These are phyloP conservation scores for Heteromormyrus szaboi DNA, from an alignment of 2,797 vertebrate species.

Conservation along the genomic window DNA sequence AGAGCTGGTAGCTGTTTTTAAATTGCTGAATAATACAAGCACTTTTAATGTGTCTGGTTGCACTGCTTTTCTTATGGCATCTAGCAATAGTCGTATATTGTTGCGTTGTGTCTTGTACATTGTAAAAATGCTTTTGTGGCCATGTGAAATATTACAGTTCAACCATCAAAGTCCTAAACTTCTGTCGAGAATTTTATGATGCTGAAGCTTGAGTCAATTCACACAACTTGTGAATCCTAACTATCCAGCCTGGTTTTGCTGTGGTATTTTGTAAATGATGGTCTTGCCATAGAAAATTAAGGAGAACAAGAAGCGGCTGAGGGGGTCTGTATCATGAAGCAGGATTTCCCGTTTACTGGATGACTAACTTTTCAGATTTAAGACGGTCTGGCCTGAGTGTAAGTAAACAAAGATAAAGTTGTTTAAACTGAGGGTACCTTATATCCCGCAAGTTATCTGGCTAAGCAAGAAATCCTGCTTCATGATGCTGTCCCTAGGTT, in stretches of 20 bases:
- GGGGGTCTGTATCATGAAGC: neutral
- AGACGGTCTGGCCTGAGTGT: neutral
- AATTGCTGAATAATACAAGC: neutral
- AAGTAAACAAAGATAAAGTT: neutral
- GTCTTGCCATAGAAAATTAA: neutral
- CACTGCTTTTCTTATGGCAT: neutral
- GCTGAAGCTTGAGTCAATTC: neutral
- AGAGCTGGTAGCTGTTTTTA: neutral
- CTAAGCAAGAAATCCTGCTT: neutral
- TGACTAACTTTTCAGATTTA: neutral
- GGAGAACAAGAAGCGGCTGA: neutral
- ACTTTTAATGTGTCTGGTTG: neutral
- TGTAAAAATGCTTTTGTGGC: slow-evolving; percentile 17
- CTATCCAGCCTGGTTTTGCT: neutral
- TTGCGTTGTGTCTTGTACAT: neutral
- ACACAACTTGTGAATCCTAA: neutral
- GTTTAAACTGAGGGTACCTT: neutral
- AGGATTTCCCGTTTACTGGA: neutral
- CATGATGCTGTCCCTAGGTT: neutral
- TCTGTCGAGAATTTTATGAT: neutral
- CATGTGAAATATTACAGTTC: neutral
- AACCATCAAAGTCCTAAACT: neutral
- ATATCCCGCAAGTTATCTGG: neutral
- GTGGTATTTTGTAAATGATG: neutral
- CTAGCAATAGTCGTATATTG: neutral